Percentiles rank a stretch among this genome's conserved stretches.
These are phyloP conservation scores for Montipora efflorescens DNA, from an alignment of 64 coral and sea anemone genomes.

Conservation along the genomic window DNA sequence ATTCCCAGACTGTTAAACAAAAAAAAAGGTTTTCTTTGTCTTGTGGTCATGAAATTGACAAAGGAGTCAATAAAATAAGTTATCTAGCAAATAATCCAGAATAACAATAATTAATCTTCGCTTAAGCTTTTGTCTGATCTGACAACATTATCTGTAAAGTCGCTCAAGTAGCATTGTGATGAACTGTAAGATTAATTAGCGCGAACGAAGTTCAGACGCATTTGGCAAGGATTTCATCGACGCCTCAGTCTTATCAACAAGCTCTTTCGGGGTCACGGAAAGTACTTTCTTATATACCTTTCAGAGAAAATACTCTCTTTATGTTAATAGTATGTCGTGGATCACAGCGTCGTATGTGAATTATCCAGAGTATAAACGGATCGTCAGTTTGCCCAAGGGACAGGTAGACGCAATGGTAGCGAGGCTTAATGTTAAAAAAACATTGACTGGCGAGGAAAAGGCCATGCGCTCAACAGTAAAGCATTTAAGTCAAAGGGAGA, in stretches of 20 bases:
- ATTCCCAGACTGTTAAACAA: too few species aligned
- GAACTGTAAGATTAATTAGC: slow-evolving; percentile 7
- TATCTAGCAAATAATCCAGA: neutral
- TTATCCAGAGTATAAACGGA: slow-evolving; percentile 73
- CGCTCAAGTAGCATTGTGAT: neutral
- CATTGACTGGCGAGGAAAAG: neutral
- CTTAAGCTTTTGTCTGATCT: neutral
- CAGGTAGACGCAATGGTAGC: slow-evolving; percentile 66
- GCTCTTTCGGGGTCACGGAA: slow-evolving; percentile 20
- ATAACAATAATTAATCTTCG: neutral
- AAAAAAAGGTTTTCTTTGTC: neutral
- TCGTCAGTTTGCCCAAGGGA: slow-evolving; percentile 43
- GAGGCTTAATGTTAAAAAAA: slow-evolving; percentile 66
- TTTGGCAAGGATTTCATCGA: neutral
- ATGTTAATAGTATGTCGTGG: slow-evolving; percentile 74
- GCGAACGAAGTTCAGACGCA: neutral
- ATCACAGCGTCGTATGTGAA: slow-evolving; percentile 73
- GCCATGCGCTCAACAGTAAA: neutral
- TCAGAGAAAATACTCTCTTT: neutral
- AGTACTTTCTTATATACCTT: neutral
- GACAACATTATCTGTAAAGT: neutral
- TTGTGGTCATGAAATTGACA: neutral
- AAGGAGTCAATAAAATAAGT: neutral
- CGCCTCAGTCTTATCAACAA: neutral
- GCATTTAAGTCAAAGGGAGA: slow-evolving; percentile 47